phyloP scores from a whole-genome alignment of 2,888 invertebrate genomes.

The Phorcus lineatus region DNA sequence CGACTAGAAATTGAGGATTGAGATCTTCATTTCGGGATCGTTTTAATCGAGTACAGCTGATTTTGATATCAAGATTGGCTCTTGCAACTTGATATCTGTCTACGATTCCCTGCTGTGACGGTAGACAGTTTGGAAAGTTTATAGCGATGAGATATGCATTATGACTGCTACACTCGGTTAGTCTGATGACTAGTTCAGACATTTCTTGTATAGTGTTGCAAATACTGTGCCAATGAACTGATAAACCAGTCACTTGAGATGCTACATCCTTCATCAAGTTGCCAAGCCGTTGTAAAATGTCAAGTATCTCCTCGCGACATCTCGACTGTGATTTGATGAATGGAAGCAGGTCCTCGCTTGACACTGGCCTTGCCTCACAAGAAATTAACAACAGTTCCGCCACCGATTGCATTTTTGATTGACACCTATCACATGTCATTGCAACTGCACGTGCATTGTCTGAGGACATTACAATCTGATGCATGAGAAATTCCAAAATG shows the following conservation, averaged over 20 bases:
- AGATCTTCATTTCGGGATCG: conserved; percentile 63
- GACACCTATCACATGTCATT: conserved; percentile 65
- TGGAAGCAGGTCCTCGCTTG: conserved; percentile 50
- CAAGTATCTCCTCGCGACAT: conserved; percentile 59
- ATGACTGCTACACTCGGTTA: conserved; percentile 70
- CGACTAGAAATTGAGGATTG: conserved; percentile 65
- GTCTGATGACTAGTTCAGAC: conserved; percentile 61
- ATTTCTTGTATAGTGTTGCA: conserved; percentile 63
- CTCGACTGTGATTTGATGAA: conserved; percentile 50
- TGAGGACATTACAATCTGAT: conserved; percentile 50
- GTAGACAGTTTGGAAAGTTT: conserved; percentile 51
- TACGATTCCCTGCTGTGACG: conserved; percentile 62
- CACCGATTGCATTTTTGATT: conserved; percentile 70
- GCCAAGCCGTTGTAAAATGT: conserved; percentile 58
- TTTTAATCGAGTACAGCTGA: conserved; percentile 64
- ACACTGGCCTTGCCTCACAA: conserved; percentile 70
- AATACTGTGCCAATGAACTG: conserved; percentile 58
- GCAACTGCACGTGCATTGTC: conserved; percentile 60
- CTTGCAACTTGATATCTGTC: conserved; percentile 69
- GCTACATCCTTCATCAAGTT: conserved; percentile 57
- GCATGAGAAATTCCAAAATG: neutral
- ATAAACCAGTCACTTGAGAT: conserved; percentile 49
- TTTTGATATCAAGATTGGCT: conserved; percentile 70
- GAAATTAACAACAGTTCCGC: conserved; percentile 72
- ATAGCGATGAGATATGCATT: conserved; percentile 67